phyloP scores from a whole-genome alignment of 2,888 invertebrate genomes.

The Helicoverpa assulta region DNA sequence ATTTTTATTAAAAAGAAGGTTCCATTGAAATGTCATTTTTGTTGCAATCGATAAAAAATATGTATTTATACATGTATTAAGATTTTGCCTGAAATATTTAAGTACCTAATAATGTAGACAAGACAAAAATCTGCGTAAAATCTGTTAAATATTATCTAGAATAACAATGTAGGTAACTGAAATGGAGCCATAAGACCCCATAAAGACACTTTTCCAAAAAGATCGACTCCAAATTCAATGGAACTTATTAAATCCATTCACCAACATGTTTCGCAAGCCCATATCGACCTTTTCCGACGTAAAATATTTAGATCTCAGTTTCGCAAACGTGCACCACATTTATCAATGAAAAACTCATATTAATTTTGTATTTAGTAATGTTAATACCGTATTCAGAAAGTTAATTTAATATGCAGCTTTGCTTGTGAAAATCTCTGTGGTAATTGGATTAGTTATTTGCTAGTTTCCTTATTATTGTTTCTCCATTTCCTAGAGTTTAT shows the following conservation, averaged over 20 bases:
- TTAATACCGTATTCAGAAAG: not conserved
- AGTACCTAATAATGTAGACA: no score
- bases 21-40: not conserved
- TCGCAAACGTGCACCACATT: constrained; percentile 13
- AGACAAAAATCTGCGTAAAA: no score
- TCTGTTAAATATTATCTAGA: no score
- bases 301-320: constrained; percentile 45
- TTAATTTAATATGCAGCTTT: not conserved
- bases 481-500: no score
- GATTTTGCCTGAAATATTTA: no score
- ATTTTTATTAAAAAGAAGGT: not conserved
- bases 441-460: not conserved
- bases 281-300: constrained; percentile 17
- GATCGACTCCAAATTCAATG: constrained; percentile 22
- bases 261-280: constrained; percentile 20
- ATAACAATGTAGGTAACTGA: no score
- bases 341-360: constrained; percentile 24
- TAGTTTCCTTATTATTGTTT: no score
- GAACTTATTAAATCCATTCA: constrained; percentile 11
- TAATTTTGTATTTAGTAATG: constrained; percentile 14
- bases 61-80: no score
- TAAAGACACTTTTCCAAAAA: not conserved
- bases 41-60: no score
- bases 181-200: not conserved
- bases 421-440: not conserved